Percentiles rank a stretch among this genome's conserved stretches.
phyloP scores from a whole-genome alignment of 2,113 vertebrate genomes.

The Onychostruthus taczanowskii region DNA sequence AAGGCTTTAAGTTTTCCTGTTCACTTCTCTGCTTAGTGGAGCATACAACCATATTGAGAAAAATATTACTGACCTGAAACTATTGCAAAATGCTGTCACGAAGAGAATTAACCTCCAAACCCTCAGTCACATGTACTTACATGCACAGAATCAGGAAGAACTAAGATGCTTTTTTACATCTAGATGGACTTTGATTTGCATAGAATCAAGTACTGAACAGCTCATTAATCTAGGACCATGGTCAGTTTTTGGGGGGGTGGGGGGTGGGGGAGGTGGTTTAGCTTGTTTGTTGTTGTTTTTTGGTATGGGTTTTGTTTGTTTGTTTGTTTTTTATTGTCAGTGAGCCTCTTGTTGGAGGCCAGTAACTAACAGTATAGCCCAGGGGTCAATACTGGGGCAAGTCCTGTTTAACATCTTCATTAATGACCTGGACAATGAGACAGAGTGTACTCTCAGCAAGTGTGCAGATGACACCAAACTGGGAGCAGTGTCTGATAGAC shows the following conservation, averaged over 20 bases:
- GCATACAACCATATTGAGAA: neutral
- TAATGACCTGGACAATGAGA: neutral
- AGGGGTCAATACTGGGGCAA: neutral
- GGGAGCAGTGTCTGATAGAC: neutral
- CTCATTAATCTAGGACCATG: rapidly evolving
- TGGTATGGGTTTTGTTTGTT: neutral
- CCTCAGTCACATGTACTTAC: neutral
- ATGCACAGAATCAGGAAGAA: neutral
- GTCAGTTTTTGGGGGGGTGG: neutral
- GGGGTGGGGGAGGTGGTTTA: no score
- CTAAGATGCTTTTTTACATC: neutral
- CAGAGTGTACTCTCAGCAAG: neutral
- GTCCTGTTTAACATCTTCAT: neutral
- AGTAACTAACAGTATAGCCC: neutral
- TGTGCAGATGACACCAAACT: neutral
- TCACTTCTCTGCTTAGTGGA: neutral
- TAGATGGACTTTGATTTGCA: neutral
- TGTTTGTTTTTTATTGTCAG: neutral
- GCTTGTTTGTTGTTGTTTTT: neutral
- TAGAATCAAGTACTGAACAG: neutral
- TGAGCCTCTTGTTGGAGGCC: neutral
- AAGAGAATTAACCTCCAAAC: neutral
- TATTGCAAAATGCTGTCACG: neutral
- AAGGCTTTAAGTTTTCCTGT: neutral
- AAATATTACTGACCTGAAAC: neutral